Evolutionary conservation across 2,888 invertebrate species (phyloP).

Genomic region (Drosophila multiciliata): DNA sequence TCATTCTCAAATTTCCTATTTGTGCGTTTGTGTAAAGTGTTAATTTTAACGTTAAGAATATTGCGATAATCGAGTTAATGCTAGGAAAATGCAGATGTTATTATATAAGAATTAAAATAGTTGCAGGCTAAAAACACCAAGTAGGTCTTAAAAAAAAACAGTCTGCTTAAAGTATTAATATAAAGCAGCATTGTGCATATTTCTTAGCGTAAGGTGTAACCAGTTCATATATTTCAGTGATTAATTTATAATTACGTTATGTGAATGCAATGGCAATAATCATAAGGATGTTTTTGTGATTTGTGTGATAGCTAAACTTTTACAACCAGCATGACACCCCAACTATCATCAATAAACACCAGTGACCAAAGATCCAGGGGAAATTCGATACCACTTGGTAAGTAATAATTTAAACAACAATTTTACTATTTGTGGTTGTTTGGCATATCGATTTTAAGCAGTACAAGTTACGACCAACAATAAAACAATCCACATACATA

Average conservation of each 20-base stretch:
- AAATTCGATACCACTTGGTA: constrained; percentile 51
- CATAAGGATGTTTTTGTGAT: constrained; percentile 71
- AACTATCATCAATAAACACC: background rate
- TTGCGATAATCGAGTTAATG: constrained; percentile 54
- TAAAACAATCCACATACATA: constrained; percentile 19
- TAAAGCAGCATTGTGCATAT: constrained; percentile 14
- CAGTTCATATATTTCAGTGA: constrained; percentile 4
- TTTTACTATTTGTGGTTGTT: constrained; percentile 26
- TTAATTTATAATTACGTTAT: constrained; percentile 39
- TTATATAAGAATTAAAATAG: constrained; percentile 66
- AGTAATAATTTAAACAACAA: constrained; percentile 31
- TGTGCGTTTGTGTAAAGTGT: constrained; percentile 38
- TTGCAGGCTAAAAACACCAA: constrained; percentile 6
- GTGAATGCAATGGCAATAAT: constrained; percentile 53
- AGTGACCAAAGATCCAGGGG: constrained; percentile 22
- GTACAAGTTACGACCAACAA: constrained; percentile 47
- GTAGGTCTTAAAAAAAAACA: constrained; percentile 1
- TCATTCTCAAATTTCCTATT: constrained; percentile 12
- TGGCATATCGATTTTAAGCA: constrained; percentile 77
- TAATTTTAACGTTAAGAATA: constrained; percentile 60
- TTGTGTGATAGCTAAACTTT: constrained; percentile 53
- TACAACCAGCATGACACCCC: constrained; percentile 24
- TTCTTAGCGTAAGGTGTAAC: background rate
- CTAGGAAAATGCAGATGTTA: constrained; percentile 46
- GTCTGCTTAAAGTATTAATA: constrained; percentile 28